Evolutionary conservation across 2,888 invertebrate species (phyloP).

Genomic region (Ormyrus rosae): DNA sequence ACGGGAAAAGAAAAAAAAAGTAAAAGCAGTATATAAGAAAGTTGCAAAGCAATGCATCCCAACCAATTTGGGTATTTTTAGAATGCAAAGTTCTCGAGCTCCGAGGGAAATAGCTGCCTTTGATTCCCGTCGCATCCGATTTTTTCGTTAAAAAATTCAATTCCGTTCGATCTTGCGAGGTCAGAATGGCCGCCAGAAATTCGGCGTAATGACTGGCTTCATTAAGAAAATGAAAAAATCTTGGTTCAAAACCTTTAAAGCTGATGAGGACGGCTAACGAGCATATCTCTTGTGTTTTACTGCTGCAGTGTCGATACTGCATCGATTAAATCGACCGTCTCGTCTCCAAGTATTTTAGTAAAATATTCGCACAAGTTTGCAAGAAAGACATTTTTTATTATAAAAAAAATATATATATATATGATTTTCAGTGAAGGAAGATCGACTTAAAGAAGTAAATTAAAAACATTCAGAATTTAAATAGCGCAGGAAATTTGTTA

Average conservation of each 20-base stretch:
- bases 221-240: background rate
- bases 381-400: no score
- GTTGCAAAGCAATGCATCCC: conserved; percentile 46
- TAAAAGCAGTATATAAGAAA: conserved; percentile 16
- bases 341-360: background rate
- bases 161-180: no score
- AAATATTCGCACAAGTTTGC: no score
- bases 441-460: no score
- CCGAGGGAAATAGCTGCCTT: background rate
- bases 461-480: no score
- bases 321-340: conserved; percentile 22
- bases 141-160: conserved; percentile 21
- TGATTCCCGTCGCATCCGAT: background rate
- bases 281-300: conserved; percentile 40
- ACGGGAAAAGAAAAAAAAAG: background rate
- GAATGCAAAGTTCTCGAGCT: background rate
- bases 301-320: conserved; percentile 19
- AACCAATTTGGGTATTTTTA: conserved; percentile 55
- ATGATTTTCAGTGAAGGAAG: no score
- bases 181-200: no score
- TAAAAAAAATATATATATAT: no score
- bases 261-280: conserved; percentile 8
- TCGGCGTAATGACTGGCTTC: conserved; percentile 18
- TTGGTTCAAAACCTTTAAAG: background rate
- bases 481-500: no score